Evolutionary conservation across 2,113 vertebrate genomes (phyloP).

Genomic region (Erythrocercus mccallii): DNA sequence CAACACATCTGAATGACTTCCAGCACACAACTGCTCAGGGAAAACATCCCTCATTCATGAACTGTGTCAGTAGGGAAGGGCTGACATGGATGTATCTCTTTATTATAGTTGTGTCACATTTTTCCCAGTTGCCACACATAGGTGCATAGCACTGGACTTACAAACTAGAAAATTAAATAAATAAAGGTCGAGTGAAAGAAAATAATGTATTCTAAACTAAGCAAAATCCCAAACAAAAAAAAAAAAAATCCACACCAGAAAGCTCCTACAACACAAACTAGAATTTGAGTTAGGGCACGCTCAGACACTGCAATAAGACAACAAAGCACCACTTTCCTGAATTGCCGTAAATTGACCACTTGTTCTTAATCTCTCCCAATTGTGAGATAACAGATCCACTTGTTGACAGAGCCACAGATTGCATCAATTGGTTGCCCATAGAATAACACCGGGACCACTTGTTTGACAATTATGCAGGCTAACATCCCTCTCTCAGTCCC

Average conservation of each 20-base stretch:
- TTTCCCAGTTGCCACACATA: neutral
- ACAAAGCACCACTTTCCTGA: neutral
- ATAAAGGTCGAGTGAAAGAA: neutral
- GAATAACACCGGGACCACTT: neutral
- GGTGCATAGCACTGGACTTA: fast-evolving
- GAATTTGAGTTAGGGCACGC: neutral
- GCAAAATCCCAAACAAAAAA: neutral
- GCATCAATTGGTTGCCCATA: neutral
- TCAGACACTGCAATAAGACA: neutral
- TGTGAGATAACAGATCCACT: neutral
- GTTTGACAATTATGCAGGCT: neutral
- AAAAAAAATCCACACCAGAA: neutral
- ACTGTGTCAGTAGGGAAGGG: neutral
- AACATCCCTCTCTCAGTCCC: neutral
- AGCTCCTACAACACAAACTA: neutral
- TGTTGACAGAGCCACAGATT: neutral
- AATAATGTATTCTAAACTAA: neutral
- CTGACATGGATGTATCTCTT: neutral
- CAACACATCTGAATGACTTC: neutral
- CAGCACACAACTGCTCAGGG: neutral
- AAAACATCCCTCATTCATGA: conserved; percentile 17
- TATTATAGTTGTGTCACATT: neutral
- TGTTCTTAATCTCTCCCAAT: conserved; percentile 20
- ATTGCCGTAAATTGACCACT: conserved; percentile 3
- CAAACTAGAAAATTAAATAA: neutral